Conservation (phyloP, 2,113 vertebrate species). For the Casuarius casuarius region DNA sequence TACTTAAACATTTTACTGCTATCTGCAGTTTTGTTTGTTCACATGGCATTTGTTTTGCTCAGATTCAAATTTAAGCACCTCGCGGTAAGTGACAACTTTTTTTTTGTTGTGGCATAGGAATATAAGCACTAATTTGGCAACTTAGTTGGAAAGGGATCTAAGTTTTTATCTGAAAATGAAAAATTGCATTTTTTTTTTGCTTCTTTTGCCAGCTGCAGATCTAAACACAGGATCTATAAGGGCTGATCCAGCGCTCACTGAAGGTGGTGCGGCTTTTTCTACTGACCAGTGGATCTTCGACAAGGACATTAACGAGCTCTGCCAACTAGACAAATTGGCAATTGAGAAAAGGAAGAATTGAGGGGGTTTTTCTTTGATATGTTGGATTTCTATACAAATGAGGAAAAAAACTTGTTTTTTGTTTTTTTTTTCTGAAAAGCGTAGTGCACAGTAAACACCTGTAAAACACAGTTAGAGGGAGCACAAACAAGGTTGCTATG, state of each 20-base stretch:
- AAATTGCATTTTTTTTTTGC: not conserved
- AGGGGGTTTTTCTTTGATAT: not conserved
- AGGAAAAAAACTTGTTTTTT: not conserved
- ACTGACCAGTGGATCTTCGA: accelerated
- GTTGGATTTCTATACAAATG: not conserved
- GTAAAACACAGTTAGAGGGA: not conserved
- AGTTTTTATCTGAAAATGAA: not conserved
- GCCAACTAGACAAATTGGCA: too few species aligned
- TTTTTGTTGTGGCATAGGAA: not conserved
- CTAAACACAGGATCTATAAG: accelerated
- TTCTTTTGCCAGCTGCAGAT: not conserved
- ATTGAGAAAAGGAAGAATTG: accelerated
- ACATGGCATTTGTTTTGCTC: not conserved
- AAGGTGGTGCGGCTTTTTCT: not conserved
- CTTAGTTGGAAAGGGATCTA: not conserved
- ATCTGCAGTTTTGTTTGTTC: not conserved
- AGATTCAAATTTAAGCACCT: not conserved
- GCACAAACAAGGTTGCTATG: not conserved
- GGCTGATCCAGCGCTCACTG: not conserved
- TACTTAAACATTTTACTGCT: not conserved
- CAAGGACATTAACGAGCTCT: accelerated
- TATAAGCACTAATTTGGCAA: not conserved
- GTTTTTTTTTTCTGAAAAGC: not conserved
- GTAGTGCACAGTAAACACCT: accelerated
- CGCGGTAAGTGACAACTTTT: accelerated